A percentile compares a stretch with the other conserved stretches of the same genome.
Evolutionary conservation across 2,797 vertebrate species (phyloP).

Genomic region (Rhinoraja longicauda): DNA sequence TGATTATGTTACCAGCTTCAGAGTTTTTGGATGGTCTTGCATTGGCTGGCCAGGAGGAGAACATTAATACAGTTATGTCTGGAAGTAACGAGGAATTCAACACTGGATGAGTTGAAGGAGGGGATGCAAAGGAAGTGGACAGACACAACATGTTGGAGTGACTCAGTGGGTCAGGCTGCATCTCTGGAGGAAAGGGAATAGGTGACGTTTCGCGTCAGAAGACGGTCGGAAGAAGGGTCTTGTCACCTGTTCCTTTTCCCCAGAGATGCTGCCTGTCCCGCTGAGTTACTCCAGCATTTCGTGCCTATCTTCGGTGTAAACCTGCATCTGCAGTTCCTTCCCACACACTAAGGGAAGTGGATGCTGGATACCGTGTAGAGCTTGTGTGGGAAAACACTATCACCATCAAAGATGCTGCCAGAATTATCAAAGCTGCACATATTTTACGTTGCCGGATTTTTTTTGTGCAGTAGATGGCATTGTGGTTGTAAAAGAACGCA

Average conservation of each 20-base stretch:
- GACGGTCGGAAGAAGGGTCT: no score
- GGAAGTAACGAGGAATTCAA: not conserved
- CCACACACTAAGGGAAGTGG: not conserved
- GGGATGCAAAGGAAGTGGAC: not conserved
- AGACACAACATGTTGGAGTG: no score
- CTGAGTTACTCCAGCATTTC: not conserved
- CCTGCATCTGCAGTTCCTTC: no score
- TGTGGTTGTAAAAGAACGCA: not conserved
- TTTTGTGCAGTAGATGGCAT: not conserved
- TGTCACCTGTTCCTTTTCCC: no score
- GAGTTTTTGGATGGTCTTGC: not conserved
- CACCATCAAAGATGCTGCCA: not conserved
- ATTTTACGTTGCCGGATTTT: no score
- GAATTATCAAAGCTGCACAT: not conserved
- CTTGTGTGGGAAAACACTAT: not conserved
- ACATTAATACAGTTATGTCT: not conserved
- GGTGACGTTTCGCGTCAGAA: no score
- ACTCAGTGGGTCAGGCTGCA: no score
- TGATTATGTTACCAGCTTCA: not conserved
- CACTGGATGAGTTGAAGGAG: not conserved
- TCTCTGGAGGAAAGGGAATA: no score
- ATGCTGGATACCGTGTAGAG: no score
- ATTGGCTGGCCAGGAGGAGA: not conserved
- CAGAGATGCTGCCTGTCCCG: not conserved
- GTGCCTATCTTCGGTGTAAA: no score